These are phyloP conservation scores for Ditylenchus dipsaci DNA, from an alignment of 1,140 invertebrate genomes.

Conservation along the genomic window DNA sequence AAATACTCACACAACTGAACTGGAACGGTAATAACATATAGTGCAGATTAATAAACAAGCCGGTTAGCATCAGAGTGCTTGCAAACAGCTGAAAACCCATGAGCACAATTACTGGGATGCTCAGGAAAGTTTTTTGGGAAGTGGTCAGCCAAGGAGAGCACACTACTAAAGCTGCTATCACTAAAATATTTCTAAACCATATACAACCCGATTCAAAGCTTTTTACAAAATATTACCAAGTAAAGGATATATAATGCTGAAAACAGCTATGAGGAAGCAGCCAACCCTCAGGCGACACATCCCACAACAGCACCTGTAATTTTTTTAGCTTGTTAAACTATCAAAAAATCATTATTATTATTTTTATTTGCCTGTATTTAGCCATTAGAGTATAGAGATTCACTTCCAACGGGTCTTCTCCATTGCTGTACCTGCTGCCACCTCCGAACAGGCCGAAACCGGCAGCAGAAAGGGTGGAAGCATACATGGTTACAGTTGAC, in stretches of 20 bases:
- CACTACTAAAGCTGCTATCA: constrained; percentile 13
- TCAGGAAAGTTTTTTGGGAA: constrained; percentile 5
- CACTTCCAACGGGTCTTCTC: constrained; percentile 1
- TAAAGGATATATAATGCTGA: constrained; percentile 23
- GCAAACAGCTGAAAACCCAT: constrained; percentile 21
- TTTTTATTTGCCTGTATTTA: constrained; percentile 30
- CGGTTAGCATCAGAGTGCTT: constrained; percentile 22
- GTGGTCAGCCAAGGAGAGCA: constrained; percentile 1
- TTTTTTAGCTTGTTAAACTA: too few species aligned
- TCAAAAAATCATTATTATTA: too few species aligned
- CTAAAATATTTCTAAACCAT: constrained; percentile 6
- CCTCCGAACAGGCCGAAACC: constrained; percentile 14
- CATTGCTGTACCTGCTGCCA: not conserved
- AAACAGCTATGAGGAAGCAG: constrained; percentile 22
- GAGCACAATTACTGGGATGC: constrained; percentile 15
- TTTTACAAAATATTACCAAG: not conserved
- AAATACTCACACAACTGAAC: constrained; percentile 25
- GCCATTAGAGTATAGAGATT: constrained; percentile 30
- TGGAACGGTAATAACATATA: constrained; percentile 29
- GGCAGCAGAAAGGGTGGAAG: constrained; percentile 29
- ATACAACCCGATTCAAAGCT: not conserved
- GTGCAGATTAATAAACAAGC: constrained; percentile 23
- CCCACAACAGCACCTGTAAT: constrained; percentile 31
- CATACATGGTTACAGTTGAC: constrained; percentile 10
- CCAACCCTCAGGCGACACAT: constrained; percentile 27